Percentiles rank a stretch among this genome's conserved stretches.
These are phyloP conservation scores for Harpalus rufipes DNA, from an alignment of 2,888 invertebrate species.

Conservation along the genomic window DNA sequence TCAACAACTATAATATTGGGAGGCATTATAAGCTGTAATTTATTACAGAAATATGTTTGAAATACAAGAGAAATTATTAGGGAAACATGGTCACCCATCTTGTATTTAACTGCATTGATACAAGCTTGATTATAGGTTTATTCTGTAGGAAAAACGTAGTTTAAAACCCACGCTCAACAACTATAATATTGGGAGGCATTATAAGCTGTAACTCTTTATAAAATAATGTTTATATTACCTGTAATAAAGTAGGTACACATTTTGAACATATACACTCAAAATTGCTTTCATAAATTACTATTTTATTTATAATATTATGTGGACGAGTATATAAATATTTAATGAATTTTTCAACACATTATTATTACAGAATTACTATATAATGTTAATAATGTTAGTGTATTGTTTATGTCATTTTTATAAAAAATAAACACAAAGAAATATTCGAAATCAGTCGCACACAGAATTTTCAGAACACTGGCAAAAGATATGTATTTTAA, in stretches of 20 bases:
- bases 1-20: background rate
- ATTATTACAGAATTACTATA: no score
- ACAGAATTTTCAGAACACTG: no score
- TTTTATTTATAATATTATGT: no score
- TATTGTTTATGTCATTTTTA: no score
- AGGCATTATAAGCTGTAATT: background rate
- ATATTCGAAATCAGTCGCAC: no score
- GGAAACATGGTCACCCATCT: background rate
- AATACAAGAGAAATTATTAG: background rate
- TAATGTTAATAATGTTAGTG: no score
- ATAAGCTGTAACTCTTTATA: background rate
- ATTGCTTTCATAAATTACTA: no score
- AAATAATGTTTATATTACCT: background rate
- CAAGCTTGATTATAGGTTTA: background rate
- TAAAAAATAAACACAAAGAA: no score
- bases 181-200: background rate
- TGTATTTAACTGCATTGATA: background rate
- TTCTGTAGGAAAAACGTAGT: background rate
- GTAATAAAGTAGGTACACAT: background rate
- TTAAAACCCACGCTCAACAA: background rate
- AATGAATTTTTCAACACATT: no score
- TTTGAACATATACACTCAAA: background rate
- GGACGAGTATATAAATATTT: no score
- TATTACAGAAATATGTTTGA: background rate
- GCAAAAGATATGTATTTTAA: no score